phyloP scores from a whole-genome alignment of 2,797 vertebrate genomes.

The Aeoliscus strigatus region DNA sequence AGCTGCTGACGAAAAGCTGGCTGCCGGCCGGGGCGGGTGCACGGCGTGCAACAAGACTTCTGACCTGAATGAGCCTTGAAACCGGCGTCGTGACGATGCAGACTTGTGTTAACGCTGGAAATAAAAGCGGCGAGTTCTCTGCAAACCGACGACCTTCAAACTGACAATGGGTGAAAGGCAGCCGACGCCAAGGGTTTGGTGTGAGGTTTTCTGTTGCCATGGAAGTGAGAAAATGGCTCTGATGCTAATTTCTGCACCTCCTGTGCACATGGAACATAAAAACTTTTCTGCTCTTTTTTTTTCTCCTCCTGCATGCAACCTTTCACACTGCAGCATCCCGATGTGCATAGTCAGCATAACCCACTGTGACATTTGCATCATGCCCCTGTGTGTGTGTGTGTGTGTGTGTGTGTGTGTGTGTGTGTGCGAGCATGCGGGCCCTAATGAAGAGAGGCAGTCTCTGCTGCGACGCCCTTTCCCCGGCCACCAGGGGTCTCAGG shows the following conservation, averaged over 20 bases:
- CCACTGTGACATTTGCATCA: slow-evolving; percentile 72
- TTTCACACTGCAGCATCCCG: slow-evolving; percentile 55
- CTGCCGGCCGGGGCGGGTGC: slow-evolving; percentile 25
- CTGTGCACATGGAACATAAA: slow-evolving; percentile 3
- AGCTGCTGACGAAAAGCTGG: slow-evolving; percentile 65
- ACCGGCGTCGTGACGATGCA: no score
- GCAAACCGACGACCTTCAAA: no score
- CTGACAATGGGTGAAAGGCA: no score
- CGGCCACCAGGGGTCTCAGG: slow-evolving; percentile 30
- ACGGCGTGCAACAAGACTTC: slow-evolving; percentile 12
- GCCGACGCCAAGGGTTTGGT: no score
- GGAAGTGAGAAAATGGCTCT: slow-evolving; percentile 4
- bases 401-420: slow-evolving; percentile 23
- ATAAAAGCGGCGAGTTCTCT: no score
- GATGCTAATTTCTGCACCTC: slow-evolving; percentile 9
- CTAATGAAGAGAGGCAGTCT: slow-evolving; percentile 72
- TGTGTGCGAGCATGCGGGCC: no score
- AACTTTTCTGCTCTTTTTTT: slow-evolving; percentile 1
- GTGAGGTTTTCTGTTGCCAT: no score
- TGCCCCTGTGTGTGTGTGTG: slow-evolving; percentile 26
- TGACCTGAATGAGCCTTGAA: no score
- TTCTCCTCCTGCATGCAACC: slow-evolving; percentile 36
- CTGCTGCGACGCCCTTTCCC: slow-evolving; percentile 45
- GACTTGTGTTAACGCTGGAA: no score
- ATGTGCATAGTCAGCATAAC: slow-evolving; percentile 60